Base-by-base conservation (phyloP, 2,888 invertebrate species). In the Lasioglossum zephyrum region DNA sequence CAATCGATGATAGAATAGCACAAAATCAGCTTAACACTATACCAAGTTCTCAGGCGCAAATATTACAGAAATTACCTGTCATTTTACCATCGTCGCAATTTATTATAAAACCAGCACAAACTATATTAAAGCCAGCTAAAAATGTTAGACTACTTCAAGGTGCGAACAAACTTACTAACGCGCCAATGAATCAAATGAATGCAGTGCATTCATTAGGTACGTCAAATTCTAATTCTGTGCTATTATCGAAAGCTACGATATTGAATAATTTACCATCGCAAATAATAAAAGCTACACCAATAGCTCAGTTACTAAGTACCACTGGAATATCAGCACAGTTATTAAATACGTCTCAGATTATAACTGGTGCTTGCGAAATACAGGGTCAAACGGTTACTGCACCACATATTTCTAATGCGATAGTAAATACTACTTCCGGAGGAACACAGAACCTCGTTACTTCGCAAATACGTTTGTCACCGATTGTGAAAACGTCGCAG, bases 51-150 rank as follows among this genome's bases (percentile, higher is more conserved):
- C 92, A 92, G 70, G 89, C 92, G 3, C 94, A 93, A 81, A 92
- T 93, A 69, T 84, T 93, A 9, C 91, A 93, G 69, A 93, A 92
- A 53, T 74, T 93, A 81, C 92, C 93, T 5, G 88, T 92, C 13
- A 88, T 93, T 63, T 77, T 94, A 63, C 93, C 94, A 11, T 92
- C 94, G 5, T 93, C 94, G n/a, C 94, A 94, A 79, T 93, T 93
- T 77, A 91, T 94, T 22, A 78, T 93, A 4, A 94, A 94, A 81
- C 93, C 94, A 5, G 81, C 93, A 4, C 93, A 93, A 87, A 93
- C 92, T 26, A 82, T 93, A 36, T 74, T 93, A 18, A 94, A 93
- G 75, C 87, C 91, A 6, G 75, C 90, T 4, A 94, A 94, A 86
- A 94, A 91, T 70, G 86, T 94, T 44, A 87, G 92, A 78, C 90